Evolutionary conservation across 2,113 vertebrate species (phyloP).

Genomic region (Myanophis thanlyinensis): DNA sequence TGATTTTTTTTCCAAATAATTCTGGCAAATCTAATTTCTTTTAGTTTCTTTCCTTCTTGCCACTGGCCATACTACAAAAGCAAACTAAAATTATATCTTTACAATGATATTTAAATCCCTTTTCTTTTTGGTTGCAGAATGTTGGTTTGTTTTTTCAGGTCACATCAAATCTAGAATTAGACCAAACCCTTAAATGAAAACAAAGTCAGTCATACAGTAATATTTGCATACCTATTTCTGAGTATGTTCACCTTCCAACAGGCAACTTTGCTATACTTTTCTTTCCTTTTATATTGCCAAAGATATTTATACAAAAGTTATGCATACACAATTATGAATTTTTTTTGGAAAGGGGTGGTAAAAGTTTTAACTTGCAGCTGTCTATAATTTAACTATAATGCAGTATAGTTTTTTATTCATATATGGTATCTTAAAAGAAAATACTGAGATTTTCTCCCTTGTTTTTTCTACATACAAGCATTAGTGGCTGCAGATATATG

Average conservation of each 20-base stretch:
- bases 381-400: slow-evolving; percentile 50
- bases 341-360: slow-evolving; percentile 35
- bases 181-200: slow-evolving; percentile 45
- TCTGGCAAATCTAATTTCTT: slow-evolving; percentile 4
- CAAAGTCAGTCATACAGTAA: slow-evolving; percentile 40
- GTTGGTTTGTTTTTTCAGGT: slow-evolving; percentile 18
- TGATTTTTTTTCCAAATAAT: slow-evolving; percentile 22
- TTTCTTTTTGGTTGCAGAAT: not conserved
- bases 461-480: not conserved
- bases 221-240: slow-evolving; percentile 44
- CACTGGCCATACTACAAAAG: not conserved
- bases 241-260: slow-evolving; percentile 39
- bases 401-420: slow-evolving; percentile 23
- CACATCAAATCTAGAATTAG: slow-evolving; percentile 45
- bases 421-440: not conserved
- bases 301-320: slow-evolving; percentile 19
- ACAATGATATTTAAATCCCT: not conserved
- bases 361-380: slow-evolving; percentile 18
- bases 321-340: not conserved
- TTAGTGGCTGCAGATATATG: not conserved
- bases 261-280: slow-evolving; percentile 26
- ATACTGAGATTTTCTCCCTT: not conserved
- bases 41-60: not conserved
- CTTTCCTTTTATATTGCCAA: slow-evolving; percentile 32
- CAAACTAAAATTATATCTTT: not conserved